Evolutionary conservation across 1,140 invertebrate species (phyloP).

Genomic region (Dufourea novaeangliae): DNA sequence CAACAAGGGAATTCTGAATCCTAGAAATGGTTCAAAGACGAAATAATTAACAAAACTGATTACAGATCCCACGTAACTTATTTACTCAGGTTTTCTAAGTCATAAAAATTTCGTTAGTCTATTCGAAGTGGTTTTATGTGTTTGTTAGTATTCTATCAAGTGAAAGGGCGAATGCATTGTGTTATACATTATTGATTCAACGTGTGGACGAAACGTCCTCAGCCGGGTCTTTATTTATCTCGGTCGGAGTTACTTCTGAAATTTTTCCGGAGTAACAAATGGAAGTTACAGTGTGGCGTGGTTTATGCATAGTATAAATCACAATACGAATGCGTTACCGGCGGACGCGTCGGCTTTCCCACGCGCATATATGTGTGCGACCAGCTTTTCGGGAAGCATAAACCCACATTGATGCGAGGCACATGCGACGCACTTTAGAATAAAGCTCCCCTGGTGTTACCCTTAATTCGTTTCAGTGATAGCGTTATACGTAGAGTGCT

Average conservation of each 20-base stretch:
- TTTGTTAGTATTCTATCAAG: too few species aligned
- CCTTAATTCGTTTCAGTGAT: constrained; percentile 30
- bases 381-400: constrained; percentile 17
- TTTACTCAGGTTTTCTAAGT: too few species aligned
- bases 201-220: neutral
- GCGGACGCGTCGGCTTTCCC: neutral
- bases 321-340: neutral
- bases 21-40: too few species aligned
- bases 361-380: neutral
- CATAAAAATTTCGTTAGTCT: too few species aligned
- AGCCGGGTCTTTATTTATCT: neutral
- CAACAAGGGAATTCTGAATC: too few species aligned
- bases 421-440: constrained; percentile 21
- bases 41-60: too few species aligned
- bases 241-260: neutral
- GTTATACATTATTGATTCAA: neutral
- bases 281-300: neutral
- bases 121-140: too few species aligned
- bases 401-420: constrained; percentile 20
- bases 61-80: too few species aligned
- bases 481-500: neutral
- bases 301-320: constrained; percentile 12
- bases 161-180: neutral
- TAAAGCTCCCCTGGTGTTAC: constrained; percentile 6
- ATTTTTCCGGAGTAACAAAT: constrained; percentile 13